Conservation (phyloP, 2,113 vertebrate species). For the Nestor notabilis region DNA sequence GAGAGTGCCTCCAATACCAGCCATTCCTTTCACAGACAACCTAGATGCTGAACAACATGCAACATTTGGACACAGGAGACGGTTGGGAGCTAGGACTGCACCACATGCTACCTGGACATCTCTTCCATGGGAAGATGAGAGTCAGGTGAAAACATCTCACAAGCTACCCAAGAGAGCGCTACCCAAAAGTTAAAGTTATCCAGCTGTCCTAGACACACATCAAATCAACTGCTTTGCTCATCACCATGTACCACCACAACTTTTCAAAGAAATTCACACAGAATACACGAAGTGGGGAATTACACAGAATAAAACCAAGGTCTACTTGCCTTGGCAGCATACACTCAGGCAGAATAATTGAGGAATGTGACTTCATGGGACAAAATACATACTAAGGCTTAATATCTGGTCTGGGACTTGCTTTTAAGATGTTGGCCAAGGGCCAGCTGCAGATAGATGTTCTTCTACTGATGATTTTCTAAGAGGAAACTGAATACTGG, state of each 20-base stretch:
- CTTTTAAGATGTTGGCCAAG: not conserved
- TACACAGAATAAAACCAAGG: not conserved
- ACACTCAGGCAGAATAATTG: not conserved
- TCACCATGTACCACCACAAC: not conserved
- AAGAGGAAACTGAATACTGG: not conserved
- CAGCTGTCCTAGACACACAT: not conserved
- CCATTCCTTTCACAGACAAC: not conserved
- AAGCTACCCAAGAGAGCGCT: not conserved
- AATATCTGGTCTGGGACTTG: not conserved
- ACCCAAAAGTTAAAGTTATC: not conserved
- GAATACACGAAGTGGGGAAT: not conserved
- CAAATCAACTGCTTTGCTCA: not conserved
- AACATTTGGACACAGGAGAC: not conserved
- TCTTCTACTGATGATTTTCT: not conserved
- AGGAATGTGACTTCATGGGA: not conserved
- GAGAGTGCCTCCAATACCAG: not conserved
- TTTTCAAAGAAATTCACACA: not conserved
- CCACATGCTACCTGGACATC: not conserved
- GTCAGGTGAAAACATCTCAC: not conserved
- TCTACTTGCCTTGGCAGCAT: not conserved
- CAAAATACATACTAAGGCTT: not conserved
- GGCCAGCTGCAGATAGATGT: not conserved
- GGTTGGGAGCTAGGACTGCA: not conserved
- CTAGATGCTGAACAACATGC: not conserved
- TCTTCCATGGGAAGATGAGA: not conserved